A percentile compares a stretch with the other conserved stretches of the same genome.
phyloP scores from a whole-genome alignment of 2,888 invertebrate species.

The Dysmachus trigonus region DNA sequence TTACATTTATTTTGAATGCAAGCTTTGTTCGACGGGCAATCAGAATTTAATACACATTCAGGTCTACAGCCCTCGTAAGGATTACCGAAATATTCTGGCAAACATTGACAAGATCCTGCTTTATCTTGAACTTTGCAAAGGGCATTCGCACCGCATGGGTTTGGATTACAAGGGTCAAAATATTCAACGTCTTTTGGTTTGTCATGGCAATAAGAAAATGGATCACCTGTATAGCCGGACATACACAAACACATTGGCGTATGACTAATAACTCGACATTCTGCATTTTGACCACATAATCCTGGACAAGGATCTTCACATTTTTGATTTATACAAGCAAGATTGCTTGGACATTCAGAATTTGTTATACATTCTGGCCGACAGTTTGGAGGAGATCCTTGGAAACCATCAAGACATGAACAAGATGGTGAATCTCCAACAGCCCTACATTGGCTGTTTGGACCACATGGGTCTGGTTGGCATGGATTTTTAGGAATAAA shows the following conservation, averaged over 20 bases:
- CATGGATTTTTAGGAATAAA: conserved; percentile 68
- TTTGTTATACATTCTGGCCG: conserved; percentile 78
- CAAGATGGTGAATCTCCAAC: conserved; percentile 75
- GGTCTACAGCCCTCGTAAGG: conserved; percentile 82
- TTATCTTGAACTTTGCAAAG: conserved; percentile 73
- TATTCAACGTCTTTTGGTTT: conserved; percentile 63
- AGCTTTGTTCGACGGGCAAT: conserved; percentile 75
- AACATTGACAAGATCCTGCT: conserved; percentile 77
- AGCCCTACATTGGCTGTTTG: conserved; percentile 74
- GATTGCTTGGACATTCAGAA: conserved; percentile 74
- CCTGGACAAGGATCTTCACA: conserved; percentile 78
- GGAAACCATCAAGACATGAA: conserved; percentile 74
- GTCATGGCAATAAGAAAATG: conserved; percentile 71
- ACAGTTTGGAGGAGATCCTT: conserved; percentile 78
- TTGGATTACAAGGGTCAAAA: conserved; percentile 75
- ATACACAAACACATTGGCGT: conserved; percentile 76
- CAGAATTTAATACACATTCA: conserved; percentile 76
- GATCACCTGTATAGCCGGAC: conserved; percentile 74
- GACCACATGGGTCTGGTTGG: conserved; percentile 78
- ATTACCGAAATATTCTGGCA: conserved; percentile 77
- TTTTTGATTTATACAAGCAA: conserved; percentile 77
- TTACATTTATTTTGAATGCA: conserved; percentile 78
- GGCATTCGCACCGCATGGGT: conserved; percentile 84
- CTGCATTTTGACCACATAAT: conserved; percentile 75
- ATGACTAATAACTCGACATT: conserved; percentile 77